A percentile compares a stretch with the other conserved stretches of the same genome.
Evolutionary conservation across 2,113 vertebrate genomes (phyloP).

Genomic region (Brachypodius melanocephalos): DNA sequence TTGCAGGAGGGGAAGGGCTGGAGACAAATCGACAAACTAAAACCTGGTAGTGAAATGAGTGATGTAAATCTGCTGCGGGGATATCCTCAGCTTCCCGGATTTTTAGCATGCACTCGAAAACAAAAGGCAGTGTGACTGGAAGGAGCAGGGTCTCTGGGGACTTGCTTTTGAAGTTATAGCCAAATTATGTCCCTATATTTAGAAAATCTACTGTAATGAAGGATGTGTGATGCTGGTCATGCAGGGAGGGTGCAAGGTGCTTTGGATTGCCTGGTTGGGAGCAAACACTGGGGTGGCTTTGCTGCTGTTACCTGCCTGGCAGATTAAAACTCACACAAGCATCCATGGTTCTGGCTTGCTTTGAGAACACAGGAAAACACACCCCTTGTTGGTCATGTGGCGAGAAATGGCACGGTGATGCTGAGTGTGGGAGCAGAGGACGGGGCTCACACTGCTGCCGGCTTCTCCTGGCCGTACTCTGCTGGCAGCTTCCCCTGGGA

Average conservation of each 20-base stretch:
- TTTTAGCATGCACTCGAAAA: neutral
- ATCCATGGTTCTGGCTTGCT: neutral
- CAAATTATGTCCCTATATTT: neutral
- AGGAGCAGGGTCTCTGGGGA: neutral
- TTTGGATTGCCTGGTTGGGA: neutral
- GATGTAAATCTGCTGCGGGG: neutral
- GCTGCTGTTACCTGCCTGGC: neutral
- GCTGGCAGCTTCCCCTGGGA: neutral
- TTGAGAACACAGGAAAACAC: neutral
- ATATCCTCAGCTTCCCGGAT: neutral
- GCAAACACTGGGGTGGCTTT: rapidly evolving
- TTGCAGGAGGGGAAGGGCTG: neutral
- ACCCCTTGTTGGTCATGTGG: rapidly evolving
- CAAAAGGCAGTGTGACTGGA: neutral
- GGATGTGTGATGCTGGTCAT: neutral
- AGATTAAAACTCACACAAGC: neutral
- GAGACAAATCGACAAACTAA: neutral
- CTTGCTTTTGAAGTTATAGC: neutral
- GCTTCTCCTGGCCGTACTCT: neutral
- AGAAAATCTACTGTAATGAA: neutral
- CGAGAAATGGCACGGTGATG: neutral
- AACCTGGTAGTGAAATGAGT: neutral
- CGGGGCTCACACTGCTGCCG: neutral
- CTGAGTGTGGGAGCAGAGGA: neutral
- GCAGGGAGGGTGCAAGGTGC: neutral